A percentile compares a stretch with the other conserved stretches of the same genome.
Conservation (phyloP, 1,140 invertebrate genomes). For the Teleogryllus occipitalis region DNA sequence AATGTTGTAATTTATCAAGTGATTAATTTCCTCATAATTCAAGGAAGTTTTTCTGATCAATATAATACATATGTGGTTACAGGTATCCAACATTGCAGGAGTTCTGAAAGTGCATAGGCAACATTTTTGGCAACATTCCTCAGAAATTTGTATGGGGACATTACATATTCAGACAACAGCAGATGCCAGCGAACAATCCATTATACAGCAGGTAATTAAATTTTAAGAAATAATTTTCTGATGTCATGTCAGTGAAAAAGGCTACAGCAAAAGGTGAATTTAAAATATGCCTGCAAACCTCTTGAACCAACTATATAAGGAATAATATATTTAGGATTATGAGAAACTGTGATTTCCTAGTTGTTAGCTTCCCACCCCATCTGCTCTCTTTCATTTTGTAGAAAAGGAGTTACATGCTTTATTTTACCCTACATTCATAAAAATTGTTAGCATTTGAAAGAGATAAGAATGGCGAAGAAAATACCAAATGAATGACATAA, state of each 20-base stretch:
- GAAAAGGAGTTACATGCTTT: no score
- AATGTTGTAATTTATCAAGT: neutral
- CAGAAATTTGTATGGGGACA: slow-evolving; percentile 12
- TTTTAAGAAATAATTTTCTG: neutral
- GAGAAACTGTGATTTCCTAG: no score
- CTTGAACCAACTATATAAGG: neutral
- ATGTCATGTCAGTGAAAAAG: neutral
- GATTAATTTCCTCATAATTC: neutral
- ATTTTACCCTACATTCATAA: no score
- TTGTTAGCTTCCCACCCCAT: no score
- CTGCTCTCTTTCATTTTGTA: no score
- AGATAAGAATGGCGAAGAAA: no score
- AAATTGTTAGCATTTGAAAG: no score
- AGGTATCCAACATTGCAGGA: slow-evolving; percentile 20
- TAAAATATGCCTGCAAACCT: neutral
- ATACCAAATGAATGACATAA: no score
- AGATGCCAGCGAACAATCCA: slow-evolving; percentile 20
- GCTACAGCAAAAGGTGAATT: neutral
- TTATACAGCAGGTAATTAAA: slow-evolving; percentile 21
- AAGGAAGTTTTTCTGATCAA: no score
- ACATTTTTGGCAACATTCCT: slow-evolving; percentile 22
- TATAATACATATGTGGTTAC: neutral
- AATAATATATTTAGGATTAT: neutral
- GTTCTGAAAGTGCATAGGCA: slow-evolving; percentile 17
- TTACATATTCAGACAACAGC: slow-evolving; percentile 18